Evolutionary conservation across 2,113 vertebrate genomes (phyloP), one percentile per base, ranked within the genome.

Genomic region (Serinus canaria): DNA sequence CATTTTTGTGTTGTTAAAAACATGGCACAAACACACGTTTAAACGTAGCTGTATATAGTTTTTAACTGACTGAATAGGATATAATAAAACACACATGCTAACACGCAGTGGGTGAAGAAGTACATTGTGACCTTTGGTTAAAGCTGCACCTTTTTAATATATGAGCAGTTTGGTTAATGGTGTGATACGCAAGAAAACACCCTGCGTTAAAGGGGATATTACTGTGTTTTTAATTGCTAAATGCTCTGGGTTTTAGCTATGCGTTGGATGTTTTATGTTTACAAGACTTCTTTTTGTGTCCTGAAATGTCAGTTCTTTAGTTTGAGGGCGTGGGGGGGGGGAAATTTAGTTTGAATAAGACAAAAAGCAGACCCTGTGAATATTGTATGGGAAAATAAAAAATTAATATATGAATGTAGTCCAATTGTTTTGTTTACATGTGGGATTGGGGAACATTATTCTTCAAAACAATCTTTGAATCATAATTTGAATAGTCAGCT

Each of bases 361-460:
- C 64, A 97, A 83, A 84, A 92, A 95, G 46, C 63, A 96, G 83
- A 94, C 87, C 90, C 83, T 97, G 91, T 97, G 96, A 96, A 96
- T 98, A 86, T 89, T 97, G 93, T 97, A 96, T 96, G 95, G 83
- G 94, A 87, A 96, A 97, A 97, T 97, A 97, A 98, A 90, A 96
- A 97, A 97, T 92, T 97, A 97, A 97, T 97, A 97, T 96, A 98
- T 97, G 91, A 95, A 70, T 90, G 30, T 64, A 44, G 70, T 72
- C 56, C 88, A 33, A 31, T 19, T 87, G 78, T 60, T 87, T 88
- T 87, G 15, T 92, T 95, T 89, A 39, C 33, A 7, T 56, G 6
- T 74, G 44, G 19, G 20, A 39, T 19, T 22, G 47, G 47, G 55
- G 24, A 80, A 10, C 28, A n/a, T 50, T 47, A 39, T 37, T 88